Base-by-base conservation (phyloP, 2,888 invertebrate genomes). In the Embidobia sp. region DNA sequence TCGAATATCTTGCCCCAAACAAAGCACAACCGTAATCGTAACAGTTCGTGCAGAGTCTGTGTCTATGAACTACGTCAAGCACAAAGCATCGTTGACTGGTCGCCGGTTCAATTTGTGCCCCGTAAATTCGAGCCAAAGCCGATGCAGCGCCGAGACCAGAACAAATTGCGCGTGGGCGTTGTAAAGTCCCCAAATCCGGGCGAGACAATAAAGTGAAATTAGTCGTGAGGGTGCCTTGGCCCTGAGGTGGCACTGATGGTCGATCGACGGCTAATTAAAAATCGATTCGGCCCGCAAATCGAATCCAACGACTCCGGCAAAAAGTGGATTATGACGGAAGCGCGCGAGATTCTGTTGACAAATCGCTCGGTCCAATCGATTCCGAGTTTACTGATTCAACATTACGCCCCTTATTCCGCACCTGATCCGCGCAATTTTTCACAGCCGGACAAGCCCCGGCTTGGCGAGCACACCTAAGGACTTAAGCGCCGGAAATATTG, bases 371-470 rank as follows among this genome's bases (percentile, higher is more conserved):
- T 59, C 33, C 46, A 26, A 59, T 59, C 26, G 35, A 53, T 18
- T 53, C 10, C 31, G 11, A 48, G 19, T 63, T 49, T 63, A 64
- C 51, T 64, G 64, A 61, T 61, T 61, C 61, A 26, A 48, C 61
- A 61, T 48, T 26, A 26, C 49, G 10, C 31, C 22, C 26, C 33
- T 46, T 61, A 33, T 57, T 33, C 29, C 26, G 27, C 5, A 22
- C 15, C 33, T 33, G 27, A 57, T 57, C 13, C 49, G 49, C 40
- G 16, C 40, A 33, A 64, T 53, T 44, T 64, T 64, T 64, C 48
- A 53, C 53, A 13, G 31, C 19, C 31, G 29, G 16, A 22, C 61
- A n/a, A 61, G 15, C 13, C 3, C 11, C 15, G 7, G 7, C 37
- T 4, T 13, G 15, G 1, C 2, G 16, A 16, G 6, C 16, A 40